These are phyloP conservation scores for Ptychobarbus kaznakovi DNA, from an alignment of 2,797 vertebrate species.

Conservation along the genomic window DNA sequence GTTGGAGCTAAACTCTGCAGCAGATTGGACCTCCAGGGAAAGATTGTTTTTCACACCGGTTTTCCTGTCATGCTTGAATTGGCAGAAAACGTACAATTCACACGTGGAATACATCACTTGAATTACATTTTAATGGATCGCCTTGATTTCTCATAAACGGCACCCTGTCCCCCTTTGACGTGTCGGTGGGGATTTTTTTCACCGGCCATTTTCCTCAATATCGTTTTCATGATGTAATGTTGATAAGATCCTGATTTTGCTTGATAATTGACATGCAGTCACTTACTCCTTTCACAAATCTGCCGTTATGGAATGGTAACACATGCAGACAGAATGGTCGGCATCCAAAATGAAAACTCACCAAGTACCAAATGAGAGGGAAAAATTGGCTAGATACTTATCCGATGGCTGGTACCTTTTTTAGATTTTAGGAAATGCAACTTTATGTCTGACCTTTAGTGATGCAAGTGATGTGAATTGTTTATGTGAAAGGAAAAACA, in stretches of 20 bases:
- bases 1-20: no score
- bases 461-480: not conserved
- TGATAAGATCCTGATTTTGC: constrained; percentile 56
- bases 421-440: not conserved
- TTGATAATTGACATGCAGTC: constrained; percentile 49
- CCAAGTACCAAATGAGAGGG: not conserved
- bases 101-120: constrained; percentile 66
- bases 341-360: not conserved
- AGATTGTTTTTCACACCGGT: constrained; percentile 61
- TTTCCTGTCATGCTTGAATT: constrained; percentile 62
- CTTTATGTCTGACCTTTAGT: not conserved
- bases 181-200: constrained; percentile 54
- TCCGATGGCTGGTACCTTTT: not conserved
- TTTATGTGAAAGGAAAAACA: not conserved
- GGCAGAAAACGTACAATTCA: constrained; percentile 68
- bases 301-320: constrained; percentile 6
- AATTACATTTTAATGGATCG: constrained; percentile 67
- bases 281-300: constrained; percentile 17
- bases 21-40: no score
- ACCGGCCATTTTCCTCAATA: constrained; percentile 64
- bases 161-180: constrained; percentile 60
- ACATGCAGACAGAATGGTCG: not conserved
- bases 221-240: constrained; percentile 65
- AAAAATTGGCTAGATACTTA: not conserved
- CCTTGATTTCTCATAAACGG: constrained; percentile 67